Evolutionary conservation across 1,140 invertebrate genomes (phyloP), one percentile per base, ranked within the genome.

Genomic region (Antheraea pernyi): DNA sequence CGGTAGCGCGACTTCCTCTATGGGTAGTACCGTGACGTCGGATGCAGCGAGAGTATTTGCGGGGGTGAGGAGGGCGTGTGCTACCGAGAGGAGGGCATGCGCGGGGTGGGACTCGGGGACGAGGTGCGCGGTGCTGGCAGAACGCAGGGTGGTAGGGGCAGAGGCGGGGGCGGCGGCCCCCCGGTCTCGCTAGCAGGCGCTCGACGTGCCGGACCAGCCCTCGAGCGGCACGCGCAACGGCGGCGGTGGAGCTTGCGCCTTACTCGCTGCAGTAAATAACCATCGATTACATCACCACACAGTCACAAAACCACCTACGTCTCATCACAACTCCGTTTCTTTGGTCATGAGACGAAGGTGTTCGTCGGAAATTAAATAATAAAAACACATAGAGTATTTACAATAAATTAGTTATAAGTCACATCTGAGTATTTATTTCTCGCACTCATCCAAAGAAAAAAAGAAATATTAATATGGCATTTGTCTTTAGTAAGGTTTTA

Each of bases 151-250:
- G 77, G 67, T 62, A 59, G 74, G 71, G 42, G 71, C 22, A 60
- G 67, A 4, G 59, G 71, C 22, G 68, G 74, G 66, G 78, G 78
- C 70, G 80, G 81, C 70, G 63, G 85, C 88, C 85, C 83, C 85
- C 81, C 81, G 73, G 81, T 76, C 73, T 74, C 81, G 88, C 86
- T 91, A 91, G 88, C 88, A 91, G 63, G 86, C 88, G 78, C 81
- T 84, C 61, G 86, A 88, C 7, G 88, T 89, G 73, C 84, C 82
- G 65, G 83, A 72, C 86, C 86, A 88, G 60, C 88, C 86, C 60
- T 77, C 81, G 71, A 91, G 84, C 73, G 85, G 83, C 65, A 89
- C 71, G 22, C 72, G 74, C 73, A 91, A 81, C 72, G 89, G 89
- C 68, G 89, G 89, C 79, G 80, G 82, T 71, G 89, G 89, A 76